Evolutionary conservation across 2,888 invertebrate species (phyloP), one percentile per base, ranked within the genome.

Genomic region (Fabriciana adippe): DNA sequence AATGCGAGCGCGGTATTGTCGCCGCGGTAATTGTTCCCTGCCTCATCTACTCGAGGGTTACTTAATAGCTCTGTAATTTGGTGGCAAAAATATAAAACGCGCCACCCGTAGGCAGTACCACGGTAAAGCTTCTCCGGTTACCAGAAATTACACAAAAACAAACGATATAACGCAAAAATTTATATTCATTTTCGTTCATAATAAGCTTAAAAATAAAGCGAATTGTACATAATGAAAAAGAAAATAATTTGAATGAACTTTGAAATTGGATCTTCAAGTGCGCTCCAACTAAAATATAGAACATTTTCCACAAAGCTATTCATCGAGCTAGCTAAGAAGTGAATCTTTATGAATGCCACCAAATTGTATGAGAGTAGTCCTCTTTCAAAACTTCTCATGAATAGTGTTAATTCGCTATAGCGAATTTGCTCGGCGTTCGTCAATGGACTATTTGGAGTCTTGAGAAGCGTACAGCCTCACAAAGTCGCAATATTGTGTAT

Each of bases 391-490:
- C 85, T 92, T 90, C 87, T 86, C 82, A 84, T 92, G 92, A 92
- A 92, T 92, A 92, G 92, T 92, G 92, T 91, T 92, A 91, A 91
- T 91, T 92, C 91, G 91, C 89, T 91, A 90, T 92, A 90, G 91
- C 90, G 90, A 92, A 90, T 91, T 91, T 87, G 90, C 88, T 84
- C 86, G 83, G 83, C 81, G 86, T 88, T 90, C 87, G 89, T 92
- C 92, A 92, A 91, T 92, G 86, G 89, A 86, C 85, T 90, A 89
- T 92, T 91, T 87, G 90, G 86, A 85, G 89, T 85, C 89, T 90
- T 86, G 88, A 87, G 86, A 80, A 86, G 82, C 81, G 81, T 79
- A 81, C 82, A 79, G 84, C 80, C 79, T 80, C 87, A 84, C 85
- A 85, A 83, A 87, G 87, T 88, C 86, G 86, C 84, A 81, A 89